phyloP scores from a whole-genome alignment of 2,113 vertebrate species.

The Onychostruthus taczanowskii region DNA sequence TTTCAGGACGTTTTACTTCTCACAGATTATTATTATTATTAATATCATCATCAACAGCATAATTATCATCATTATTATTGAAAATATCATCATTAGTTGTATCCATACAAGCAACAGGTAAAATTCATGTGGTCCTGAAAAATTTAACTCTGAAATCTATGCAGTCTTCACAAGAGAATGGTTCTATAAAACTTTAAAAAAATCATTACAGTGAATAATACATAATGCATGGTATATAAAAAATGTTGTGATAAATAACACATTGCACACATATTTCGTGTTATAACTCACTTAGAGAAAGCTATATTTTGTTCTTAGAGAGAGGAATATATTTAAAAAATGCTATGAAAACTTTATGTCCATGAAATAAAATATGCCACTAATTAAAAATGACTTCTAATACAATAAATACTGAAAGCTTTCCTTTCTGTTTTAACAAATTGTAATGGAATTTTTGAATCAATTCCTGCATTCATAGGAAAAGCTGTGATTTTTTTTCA shows the following conservation, averaged over 20 bases:
- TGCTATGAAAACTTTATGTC: background rate
- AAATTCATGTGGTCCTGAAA: background rate
- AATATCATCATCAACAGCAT: accelerated
- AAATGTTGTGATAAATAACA: background rate
- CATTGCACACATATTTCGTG: background rate
- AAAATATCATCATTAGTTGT: background rate
- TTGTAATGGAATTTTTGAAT: background rate
- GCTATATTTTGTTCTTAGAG: background rate
- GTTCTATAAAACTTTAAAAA: background rate
- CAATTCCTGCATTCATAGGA: background rate
- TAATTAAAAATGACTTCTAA: background rate
- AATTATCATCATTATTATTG: background rate
- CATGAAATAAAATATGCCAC: background rate
- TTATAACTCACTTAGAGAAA: background rate
- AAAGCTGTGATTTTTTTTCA: background rate
- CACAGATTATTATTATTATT: background rate
- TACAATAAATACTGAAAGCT: background rate
- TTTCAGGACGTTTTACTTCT: background rate
- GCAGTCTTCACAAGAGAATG: background rate
- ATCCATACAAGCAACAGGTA: background rate
- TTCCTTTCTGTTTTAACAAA: background rate
- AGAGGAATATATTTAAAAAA: background rate
- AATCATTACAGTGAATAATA: background rate
- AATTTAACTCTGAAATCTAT: background rate
- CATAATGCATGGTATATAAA: background rate